Base-by-base conservation (phyloP, 2,113 vertebrate species). In the Triplophysa tibetana region DNA sequence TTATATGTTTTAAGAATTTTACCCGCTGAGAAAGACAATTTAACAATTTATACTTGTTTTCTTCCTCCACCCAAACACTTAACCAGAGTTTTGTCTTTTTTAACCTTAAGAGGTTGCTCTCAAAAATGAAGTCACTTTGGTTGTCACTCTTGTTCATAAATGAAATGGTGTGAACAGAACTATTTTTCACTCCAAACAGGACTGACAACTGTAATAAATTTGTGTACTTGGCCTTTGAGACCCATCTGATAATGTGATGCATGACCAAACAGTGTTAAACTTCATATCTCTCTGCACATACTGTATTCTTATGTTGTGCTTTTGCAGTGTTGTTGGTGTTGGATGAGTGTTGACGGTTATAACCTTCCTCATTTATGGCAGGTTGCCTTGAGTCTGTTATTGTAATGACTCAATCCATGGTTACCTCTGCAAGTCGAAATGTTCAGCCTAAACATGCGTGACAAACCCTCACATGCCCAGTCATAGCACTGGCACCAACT, bases 401-500 rank as follows among this genome's bases (percentile, higher is more conserved):
- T 75, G 38, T 73, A 77, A 65, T 58, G 81, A 79, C 38, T 82
- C 76, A 82, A 70, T 80, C 68, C 72, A 73, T 84, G 66, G 80
- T 85, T 82, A 85, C 75, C 69, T 78, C 67, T 60, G 14, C 48
- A 76, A 60, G 56, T 83, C 26, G 41, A 77, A 75, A 80, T 75
- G 65, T 83, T 81, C 38, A 48, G 50, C 54, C 41, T 61, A 79
- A 81, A 70, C 56, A 68, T 52, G 62, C 63, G 48, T 80, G 82
- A 82, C 54, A 63, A 70, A 41, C 41, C 54, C 52, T 85, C 45
- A 67, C 76, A 84, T 78, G 74, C 67, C 85, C 62, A 72, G 43
- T 81, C 78, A 56, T 19, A 82, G 63, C 68, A 58, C 73, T 80
- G 66, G 75, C 84, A 62, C 45, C 2, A 13, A 23, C 65, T 76